These are phyloP conservation scores for Mormoops blainvillei DNA, from an alignment of 2,113 vertebrate genomes.

Conservation along the genomic window DNA sequence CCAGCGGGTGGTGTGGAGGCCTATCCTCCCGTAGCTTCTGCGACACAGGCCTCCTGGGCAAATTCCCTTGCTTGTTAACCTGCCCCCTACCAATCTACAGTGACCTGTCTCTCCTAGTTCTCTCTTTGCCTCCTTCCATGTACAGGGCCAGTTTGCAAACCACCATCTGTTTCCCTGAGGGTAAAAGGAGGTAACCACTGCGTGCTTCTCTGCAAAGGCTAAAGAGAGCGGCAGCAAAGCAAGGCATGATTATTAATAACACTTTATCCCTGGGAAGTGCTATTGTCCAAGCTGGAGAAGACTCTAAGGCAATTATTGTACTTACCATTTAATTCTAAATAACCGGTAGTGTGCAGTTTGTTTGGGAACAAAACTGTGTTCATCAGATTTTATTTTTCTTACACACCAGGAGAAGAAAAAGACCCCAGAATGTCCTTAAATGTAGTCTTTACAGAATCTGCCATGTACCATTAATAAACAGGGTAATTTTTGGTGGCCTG, in stretches of 20 bases:
- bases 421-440: neutral
- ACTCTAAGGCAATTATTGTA: neutral
- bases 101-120: neutral
- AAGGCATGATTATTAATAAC: neutral
- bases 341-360: neutral
- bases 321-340: neutral
- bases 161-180: neutral
- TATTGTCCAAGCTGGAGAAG: neutral
- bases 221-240: neutral
- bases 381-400: neutral
- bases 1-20: neutral
- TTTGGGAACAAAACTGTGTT: neutral
- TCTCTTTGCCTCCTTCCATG: neutral
- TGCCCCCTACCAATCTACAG: neutral
- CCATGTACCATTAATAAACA: neutral
- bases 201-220: neutral
- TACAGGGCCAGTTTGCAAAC: neutral
- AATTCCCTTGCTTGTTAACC: neutral
- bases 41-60: neutral
- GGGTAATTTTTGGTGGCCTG: neutral
- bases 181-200: neutral
- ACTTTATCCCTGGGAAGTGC: neutral
- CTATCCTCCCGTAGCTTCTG: neutral
- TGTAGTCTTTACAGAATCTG: neutral
- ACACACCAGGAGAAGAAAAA: neutral